Conservation (phyloP, 2,797 vertebrate genomes). For the Pachyuromys duprasi region DNA sequence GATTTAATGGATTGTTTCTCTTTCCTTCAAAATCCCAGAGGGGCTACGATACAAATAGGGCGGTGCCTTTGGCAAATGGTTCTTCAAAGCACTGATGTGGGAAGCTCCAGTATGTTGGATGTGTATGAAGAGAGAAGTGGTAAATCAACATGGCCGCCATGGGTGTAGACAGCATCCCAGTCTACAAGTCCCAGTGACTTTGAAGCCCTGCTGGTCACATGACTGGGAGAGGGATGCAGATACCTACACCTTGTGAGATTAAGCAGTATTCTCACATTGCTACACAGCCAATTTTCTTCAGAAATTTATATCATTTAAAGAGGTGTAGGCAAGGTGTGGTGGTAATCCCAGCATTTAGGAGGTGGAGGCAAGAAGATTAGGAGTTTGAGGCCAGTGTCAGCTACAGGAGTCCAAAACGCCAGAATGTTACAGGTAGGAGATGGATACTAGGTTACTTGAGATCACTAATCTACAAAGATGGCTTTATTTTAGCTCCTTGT, state of each 20-base stretch:
- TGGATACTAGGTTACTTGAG: neutral
- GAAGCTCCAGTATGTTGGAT: neutral
- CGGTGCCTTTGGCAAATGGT: neutral
- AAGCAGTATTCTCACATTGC: neutral
- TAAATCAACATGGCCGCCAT: accelerated
- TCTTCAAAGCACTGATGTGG: neutral
- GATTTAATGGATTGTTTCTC: neutral
- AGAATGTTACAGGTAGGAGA: neutral
- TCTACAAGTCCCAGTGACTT: neutral
- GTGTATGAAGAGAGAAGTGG: too few species aligned
- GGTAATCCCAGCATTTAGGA: neutral
- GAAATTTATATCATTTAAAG: neutral
- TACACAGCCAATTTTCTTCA: neutral
- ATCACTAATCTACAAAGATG: neutral
- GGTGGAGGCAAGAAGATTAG: neutral
- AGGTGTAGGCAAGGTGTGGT: neutral
- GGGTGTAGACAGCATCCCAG: neutral
- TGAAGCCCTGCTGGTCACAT: neutral
- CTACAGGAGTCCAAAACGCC: neutral
- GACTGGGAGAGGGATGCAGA: neutral
- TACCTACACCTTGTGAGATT: neutral
- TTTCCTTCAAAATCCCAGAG: neutral
- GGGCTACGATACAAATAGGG: neutral
- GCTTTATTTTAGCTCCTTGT: neutral
- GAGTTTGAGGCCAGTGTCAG: neutral